A percentile compares a stretch with the other conserved stretches of the same genome.
Evolutionary conservation across 2,888 invertebrate genomes (phyloP).

Genomic region (Chrysolina americana): DNA sequence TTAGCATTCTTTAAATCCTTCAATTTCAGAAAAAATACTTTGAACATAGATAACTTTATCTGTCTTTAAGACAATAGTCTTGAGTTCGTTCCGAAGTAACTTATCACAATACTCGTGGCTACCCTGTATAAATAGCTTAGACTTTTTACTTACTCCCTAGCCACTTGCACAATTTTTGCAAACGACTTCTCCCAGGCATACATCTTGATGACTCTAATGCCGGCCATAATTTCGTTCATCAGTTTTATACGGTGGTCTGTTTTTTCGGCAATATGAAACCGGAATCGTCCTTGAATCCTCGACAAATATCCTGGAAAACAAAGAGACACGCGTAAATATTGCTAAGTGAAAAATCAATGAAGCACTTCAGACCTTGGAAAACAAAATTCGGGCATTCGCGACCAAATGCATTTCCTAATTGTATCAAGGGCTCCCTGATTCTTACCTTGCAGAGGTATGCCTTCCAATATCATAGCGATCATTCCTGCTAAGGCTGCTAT

Average conservation of each 20-base stretch:
- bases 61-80: too few relatives aligned
- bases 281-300: conserved; percentile 67
- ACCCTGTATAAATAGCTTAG: neutral
- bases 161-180: conserved; percentile 74
- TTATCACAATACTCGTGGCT: too few relatives aligned
- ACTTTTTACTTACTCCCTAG: conserved; percentile 72
- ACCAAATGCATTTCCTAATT: too few relatives aligned
- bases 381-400: conserved; percentile 8
- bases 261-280: conserved; percentile 69
- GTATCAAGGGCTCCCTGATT: too few relatives aligned
- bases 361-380: neutral
- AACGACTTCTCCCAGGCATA: conserved; percentile 85
- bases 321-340: too few relatives aligned
- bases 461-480: conserved; percentile 72
- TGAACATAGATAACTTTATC: too few relatives aligned
- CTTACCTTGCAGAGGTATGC: conserved; percentile 72
- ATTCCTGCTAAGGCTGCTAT: conserved; percentile 76
- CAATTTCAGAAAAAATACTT: too few relatives aligned
- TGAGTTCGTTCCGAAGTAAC: too few relatives aligned
- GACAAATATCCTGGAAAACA: conserved; percentile 66
- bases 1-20: too few relatives aligned
- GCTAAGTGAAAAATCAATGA: too few relatives aligned
- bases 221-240: conserved; percentile 83
- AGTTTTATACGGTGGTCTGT: conserved; percentile 79
- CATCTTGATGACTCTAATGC: conserved; percentile 85